Evolutionary conservation across 2,888 invertebrate species (phyloP).

Genomic region (Xylota sylvarum): DNA sequence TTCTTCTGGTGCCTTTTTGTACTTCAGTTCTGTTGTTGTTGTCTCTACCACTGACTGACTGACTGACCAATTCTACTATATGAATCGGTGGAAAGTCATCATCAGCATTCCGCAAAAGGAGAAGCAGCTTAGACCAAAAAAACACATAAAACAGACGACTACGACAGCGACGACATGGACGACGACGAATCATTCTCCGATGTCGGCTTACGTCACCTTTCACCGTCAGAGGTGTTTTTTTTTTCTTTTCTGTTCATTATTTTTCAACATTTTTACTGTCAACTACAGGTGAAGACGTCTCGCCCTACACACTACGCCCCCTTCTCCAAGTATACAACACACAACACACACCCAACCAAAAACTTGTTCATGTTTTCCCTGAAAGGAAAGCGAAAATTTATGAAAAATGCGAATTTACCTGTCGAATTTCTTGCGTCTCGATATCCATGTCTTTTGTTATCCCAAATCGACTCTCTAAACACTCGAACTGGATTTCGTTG

Average conservation of each 20-base stretch:
- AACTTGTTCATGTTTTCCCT: slow-evolving; percentile 21
- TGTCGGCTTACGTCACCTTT: slow-evolving; percentile 65
- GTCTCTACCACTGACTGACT: slow-evolving; percentile 21
- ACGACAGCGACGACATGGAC: slow-evolving; percentile 25
- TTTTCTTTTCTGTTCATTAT: slow-evolving; percentile 3
- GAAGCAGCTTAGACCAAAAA: slow-evolving; percentile 42
- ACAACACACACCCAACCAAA: background rate
- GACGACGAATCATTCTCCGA: slow-evolving; percentile 52
- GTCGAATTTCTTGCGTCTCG: slow-evolving; percentile 84
- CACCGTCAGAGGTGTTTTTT: slow-evolving; percentile 39
- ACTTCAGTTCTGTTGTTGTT: background rate
- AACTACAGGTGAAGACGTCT: slow-evolving; percentile 52
- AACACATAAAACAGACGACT: slow-evolving; percentile 39
- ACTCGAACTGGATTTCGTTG: slow-evolving; percentile 40
- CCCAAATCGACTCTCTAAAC: slow-evolving; percentile 40
- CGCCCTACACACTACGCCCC: slow-evolving; percentile 29
- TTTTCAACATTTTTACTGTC: slow-evolving; percentile 28
- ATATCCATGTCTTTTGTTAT: slow-evolving; percentile 80
- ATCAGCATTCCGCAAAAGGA: slow-evolving; percentile 54
- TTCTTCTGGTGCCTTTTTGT: background rate
- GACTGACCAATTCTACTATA: slow-evolving; percentile 20
- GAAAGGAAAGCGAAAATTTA: slow-evolving; percentile 33
- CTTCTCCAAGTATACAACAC: background rate
- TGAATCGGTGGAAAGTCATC: slow-evolving; percentile 33
- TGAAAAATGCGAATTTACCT: slow-evolving; percentile 79